Evolutionary conservation across 1,140 invertebrate species (phyloP), one percentile per base, ranked within the genome.

Genomic region (Trigoniulus corallinus): DNA sequence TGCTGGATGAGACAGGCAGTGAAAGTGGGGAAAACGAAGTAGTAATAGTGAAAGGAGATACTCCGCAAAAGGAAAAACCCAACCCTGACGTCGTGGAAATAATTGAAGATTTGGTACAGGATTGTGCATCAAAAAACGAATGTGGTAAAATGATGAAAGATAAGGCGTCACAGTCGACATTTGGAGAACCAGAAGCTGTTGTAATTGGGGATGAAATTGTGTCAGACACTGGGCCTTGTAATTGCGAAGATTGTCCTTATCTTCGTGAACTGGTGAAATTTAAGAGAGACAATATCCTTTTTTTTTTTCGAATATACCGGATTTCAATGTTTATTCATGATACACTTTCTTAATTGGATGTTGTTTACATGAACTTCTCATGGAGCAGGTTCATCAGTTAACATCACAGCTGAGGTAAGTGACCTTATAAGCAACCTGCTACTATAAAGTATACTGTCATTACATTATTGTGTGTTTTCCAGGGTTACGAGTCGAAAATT

Each of bases 1-100:
- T 48, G 10, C 20, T 48, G 3, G 47, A 48, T 22, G 47, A 48
- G 37, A 48, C 47, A 34, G 47, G 47, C 10, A 29, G 25, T 37
- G 27, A 34, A 29, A 20, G 27, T 18, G 10, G 10, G 4, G 41
- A 43, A 7, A 43, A 43, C 7, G n/a, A 20, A 7, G 23, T 22
- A 3, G 22, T 43, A 7, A 18, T 43, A 10, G 13, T 22, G 4
- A 22, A 24, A 18, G 44, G 25, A 22, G 12, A 42, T 18, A 21
- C 20, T 42, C 41, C 18, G 4, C 41, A 42, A 12, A 42, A 21
- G 10, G 10, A 42, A 18, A 3, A 42, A 42, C 10, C 12, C 4
- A 42, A 34, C 15, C 7, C 7, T 34, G 29, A 34, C 15, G 29
- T 7, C 29, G 15, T 34, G 7, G 29, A 34, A 34, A 34, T 34